Base-by-base conservation (phyloP, 2,888 invertebrate genomes). In the Penaeus monodon region DNA sequence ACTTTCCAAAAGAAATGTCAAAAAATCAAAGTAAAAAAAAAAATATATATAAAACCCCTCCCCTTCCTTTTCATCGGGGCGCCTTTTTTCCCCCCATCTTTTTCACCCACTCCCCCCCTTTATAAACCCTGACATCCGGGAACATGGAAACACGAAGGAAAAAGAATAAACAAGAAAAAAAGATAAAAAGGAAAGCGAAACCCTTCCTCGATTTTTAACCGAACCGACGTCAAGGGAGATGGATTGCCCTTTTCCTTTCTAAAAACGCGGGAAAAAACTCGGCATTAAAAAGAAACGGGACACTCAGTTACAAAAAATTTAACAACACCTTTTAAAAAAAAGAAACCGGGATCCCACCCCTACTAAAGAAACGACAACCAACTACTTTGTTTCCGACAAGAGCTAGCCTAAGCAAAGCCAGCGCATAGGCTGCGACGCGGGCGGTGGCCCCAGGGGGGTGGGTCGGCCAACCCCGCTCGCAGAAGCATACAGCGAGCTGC, bases 81-180 rank as follows among this genome's bases (percentile, higher is more conserved):
- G 14, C 57, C 1, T 57, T 57, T 57, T 57, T 57, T 57, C 74
- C 74, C 74, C 22, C 57, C 17, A 57, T n/a, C n/a, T n/a, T n/a
- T n/a, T n/a, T n/a, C n/a, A n/a, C n/a, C n/a, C n/a, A 24, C 27
- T 6, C 17, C 65, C 20, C 63, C 2, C 38, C 29, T 10, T 79
- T n/a, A 65, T 63, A 65, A 78, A 63, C 27, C 27, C 64, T 78
- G 73, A 80, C 85, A 81, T 85, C 85, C 85, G 85, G 81, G 78
- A 49, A 81, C 65, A 76, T 66, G n/a, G 74, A 74, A 74, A 64
- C 74, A 65, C n/a, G 65, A 64, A 85, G 85, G 85, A 85, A 85
- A 85, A 85, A 74, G 85, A 85, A 81, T 85, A 85, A 85, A 85
- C 85, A 85, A 85, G 85, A 85, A 81, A 85, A 38, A 76, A 64